Evolutionary conservation across 2,888 invertebrate genomes (phyloP), one percentile per base, ranked within the genome.

Genomic region (Tupiocoris notatus): DNA sequence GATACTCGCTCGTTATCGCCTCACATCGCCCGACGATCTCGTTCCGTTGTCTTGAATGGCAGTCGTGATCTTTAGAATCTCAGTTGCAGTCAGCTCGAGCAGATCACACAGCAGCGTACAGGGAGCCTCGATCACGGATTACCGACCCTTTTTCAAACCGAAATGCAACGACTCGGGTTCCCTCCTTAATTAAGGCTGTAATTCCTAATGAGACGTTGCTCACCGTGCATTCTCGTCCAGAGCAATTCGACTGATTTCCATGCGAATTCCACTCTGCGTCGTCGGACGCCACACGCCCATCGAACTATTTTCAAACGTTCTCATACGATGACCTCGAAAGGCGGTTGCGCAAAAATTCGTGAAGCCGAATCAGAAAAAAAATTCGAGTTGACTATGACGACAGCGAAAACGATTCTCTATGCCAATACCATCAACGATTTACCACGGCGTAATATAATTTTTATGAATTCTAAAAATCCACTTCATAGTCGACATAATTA

Each of bases 51-150:
- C 39, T 12, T 39, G 39, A 39, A 39, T 12, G 3, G 39, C 39
- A 39, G 39, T 70, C 70, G 70, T 70, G 70, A 70, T 70, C 70
- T 70, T 70, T 70, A 70, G 70, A 70, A 70, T 70, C 70, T 58
- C 58, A 70, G 70, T 59, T 70, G 67, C 70, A 70, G 39, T 39
- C 39, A 39, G 39, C 39, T 39, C 39, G 3, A 7, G 39, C 39
- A 39, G 39, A 39, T 39, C 39, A 7, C 39, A 39, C 39, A 7
- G 39, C 39, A 39, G 3, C 39, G 39, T 39, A 39, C 39, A 39
- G 6, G 39, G 39, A n/a, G n/a, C 12, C 39, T 3, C 6, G 39
- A 39, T 39, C 39, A 39, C 12, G 39, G 39, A 3, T 3, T 7
- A 12, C 39, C 39, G 39, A 39, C 39, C 39, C 39, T 39, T 12